Evolutionary conservation across 2,113 vertebrate genomes (phyloP).

Genomic region (Callipepla squamata): DNA sequence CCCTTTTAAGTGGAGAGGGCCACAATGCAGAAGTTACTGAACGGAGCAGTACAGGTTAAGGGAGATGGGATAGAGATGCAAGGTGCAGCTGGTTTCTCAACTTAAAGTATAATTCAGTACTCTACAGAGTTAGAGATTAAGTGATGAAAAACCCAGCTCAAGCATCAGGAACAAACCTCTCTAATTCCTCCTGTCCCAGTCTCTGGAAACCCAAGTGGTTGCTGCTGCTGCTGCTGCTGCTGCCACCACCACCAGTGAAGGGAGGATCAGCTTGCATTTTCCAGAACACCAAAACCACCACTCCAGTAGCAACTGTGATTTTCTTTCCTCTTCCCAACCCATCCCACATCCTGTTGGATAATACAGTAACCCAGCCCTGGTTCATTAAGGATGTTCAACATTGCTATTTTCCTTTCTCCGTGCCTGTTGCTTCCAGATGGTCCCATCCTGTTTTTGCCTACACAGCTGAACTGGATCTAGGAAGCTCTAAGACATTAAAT

Average conservation of each 20-base stretch:
- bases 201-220: not conserved
- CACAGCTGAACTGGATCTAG: not conserved
- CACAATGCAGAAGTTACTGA: not conserved
- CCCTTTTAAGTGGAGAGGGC: not conserved
- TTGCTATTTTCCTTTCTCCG: not conserved
- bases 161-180: not conserved
- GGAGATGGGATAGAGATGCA: not conserved
- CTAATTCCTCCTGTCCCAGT: not conserved
- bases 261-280: not conserved
- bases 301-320: not conserved
- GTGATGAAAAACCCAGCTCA: not conserved
- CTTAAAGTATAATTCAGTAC: not conserved
- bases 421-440: not conserved
- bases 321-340: not conserved
- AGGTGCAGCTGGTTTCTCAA: not conserved
- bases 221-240: not conserved
- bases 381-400: not conserved
- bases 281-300: not conserved
- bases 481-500: not conserved
- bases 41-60: not conserved
- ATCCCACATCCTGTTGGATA: not conserved
- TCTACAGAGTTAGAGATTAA: not conserved
- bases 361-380: not conserved
- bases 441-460: not conserved
- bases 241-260: not conserved